These are phyloP conservation scores for Tragopan temminckii DNA, from an alignment of 2,797 vertebrate species.

Conservation along the genomic window DNA sequence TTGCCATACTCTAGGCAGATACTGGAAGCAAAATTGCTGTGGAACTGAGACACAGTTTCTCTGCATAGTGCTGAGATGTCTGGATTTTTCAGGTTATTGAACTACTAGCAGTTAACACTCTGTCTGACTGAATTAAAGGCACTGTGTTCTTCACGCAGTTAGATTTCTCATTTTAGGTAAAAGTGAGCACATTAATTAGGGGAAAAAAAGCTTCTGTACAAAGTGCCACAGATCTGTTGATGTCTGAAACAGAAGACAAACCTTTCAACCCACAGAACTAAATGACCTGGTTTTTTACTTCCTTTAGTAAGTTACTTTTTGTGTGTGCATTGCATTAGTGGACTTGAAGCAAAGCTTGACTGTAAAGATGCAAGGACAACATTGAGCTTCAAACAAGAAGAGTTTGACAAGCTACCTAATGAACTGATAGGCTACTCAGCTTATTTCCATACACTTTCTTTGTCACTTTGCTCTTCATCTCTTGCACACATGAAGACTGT, in stretches of 20 bases:
- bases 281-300: not conserved
- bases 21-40: not conserved
- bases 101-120: not conserved
- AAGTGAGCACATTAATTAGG: not conserved
- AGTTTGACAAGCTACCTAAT: not conserved
- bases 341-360: not conserved
- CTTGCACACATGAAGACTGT: not conserved
- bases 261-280: not conserved
- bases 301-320: not conserved
- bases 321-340: accelerated
- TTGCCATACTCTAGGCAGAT: not conserved
- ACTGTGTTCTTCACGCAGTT: not conserved
- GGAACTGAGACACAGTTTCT: not conserved
- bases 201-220: not conserved
- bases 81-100: not conserved
- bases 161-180: not conserved
- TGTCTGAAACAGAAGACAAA: not conserved
- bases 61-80: not conserved
- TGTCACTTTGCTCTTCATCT: not conserved
- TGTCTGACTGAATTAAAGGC: not conserved
- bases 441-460: not conserved
- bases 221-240: not conserved
- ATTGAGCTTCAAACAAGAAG: not conserved
- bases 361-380: not conserved
- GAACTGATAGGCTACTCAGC: not conserved